phyloP scores from a whole-genome alignment of 2,113 vertebrate species.

The Chionodraco myersi region DNA sequence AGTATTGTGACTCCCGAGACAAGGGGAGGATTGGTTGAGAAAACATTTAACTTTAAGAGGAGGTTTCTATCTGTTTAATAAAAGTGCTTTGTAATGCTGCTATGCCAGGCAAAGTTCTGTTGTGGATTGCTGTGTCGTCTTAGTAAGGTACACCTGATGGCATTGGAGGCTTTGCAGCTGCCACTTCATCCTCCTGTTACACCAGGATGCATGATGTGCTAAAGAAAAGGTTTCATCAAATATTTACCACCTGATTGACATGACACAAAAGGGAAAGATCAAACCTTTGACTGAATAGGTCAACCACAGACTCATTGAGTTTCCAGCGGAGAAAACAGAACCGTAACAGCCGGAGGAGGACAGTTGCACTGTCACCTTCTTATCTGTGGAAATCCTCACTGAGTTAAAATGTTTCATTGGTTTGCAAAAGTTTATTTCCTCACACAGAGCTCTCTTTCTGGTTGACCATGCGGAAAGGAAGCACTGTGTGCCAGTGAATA shows the following conservation, averaged over 20 bases:
- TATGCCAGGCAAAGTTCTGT: constrained; percentile 3
- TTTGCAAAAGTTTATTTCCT: not conserved
- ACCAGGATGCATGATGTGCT: constrained; percentile 72
- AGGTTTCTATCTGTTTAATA: not conserved
- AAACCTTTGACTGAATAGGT: constrained; percentile 79
- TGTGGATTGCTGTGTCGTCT: constrained; percentile 58
- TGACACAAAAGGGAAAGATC: constrained; percentile 79
- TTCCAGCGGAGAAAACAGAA: constrained; percentile 59
- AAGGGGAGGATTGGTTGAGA: not conserved
- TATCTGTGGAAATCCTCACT: not conserved
- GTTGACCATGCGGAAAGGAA: not conserved
- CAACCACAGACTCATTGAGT: constrained; percentile 69
- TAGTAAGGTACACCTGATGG: constrained; percentile 78
- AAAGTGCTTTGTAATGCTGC: constrained; percentile 40
- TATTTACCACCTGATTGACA: constrained; percentile 87
- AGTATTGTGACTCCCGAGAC: not conserved
- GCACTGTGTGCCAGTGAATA: no score
- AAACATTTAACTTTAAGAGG: not conserved
- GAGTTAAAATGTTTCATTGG: not conserved
- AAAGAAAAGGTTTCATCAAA: constrained; percentile 87
- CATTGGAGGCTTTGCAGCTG: constrained; percentile 85
- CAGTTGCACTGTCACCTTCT: not conserved
- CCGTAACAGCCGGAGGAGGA: constrained; percentile 48
- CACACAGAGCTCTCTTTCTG: not conserved
- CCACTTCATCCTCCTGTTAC: constrained; percentile 79